A percentile compares a stretch with the other conserved stretches of the same genome.
Conservation (phyloP, 2,113 vertebrate genomes). For the Pluvialis apricaria region DNA sequence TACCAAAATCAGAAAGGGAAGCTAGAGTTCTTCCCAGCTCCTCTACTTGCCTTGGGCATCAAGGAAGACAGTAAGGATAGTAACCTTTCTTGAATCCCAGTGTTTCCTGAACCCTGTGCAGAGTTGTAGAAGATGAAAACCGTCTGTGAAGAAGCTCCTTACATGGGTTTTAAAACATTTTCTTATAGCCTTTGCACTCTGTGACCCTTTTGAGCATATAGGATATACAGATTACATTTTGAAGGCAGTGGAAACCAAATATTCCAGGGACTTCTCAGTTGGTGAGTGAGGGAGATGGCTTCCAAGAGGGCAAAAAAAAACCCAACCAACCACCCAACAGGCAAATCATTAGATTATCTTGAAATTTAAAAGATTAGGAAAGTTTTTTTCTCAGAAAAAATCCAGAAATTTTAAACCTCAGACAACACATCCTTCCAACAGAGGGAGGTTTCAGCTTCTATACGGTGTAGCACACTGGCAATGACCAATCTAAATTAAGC, state of each 20-base stretch:
- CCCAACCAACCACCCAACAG: background rate
- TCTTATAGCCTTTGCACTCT: background rate
- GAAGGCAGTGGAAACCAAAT: background rate
- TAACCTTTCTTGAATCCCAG: background rate
- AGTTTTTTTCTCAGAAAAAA: background rate
- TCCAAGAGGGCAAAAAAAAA: background rate
- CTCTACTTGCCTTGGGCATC: background rate
- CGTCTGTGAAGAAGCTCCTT: background rate
- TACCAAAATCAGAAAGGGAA: background rate
- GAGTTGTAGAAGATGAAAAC: background rate
- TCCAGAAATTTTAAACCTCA: background rate
- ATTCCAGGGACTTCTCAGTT: background rate
- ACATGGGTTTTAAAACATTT: background rate
- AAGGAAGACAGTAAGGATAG: background rate
- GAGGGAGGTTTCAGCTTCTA: background rate
- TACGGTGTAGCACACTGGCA: background rate
- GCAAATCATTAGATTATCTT: background rate
- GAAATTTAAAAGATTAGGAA: background rate
- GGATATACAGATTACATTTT: background rate
- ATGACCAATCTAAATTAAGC: background rate
- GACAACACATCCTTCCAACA: background rate
- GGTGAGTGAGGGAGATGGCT: background rate
- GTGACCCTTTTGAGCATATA: background rate
- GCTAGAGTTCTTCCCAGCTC: background rate
- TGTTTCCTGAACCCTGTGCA: background rate